Percentiles rank a stretch among this genome's conserved stretches.
These are phyloP conservation scores for Drosophila koepferae DNA, from an alignment of 2,888 invertebrate genomes.

Conservation along the genomic window DNA sequence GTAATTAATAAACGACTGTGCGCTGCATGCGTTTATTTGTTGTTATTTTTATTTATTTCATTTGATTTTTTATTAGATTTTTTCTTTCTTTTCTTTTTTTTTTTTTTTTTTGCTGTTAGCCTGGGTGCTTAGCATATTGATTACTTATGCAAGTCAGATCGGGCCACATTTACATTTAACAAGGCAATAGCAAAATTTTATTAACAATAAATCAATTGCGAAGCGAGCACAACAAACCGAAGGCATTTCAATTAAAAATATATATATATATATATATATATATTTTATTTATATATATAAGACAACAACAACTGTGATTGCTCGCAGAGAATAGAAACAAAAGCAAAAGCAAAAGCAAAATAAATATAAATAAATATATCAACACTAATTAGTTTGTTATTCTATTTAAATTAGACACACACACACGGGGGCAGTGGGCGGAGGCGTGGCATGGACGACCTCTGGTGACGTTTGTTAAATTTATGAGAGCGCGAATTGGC, in stretches of 20 bases:
- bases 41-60: slow-evolving; percentile 21
- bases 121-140: slow-evolving; percentile 55
- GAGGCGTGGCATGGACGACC: slow-evolving; percentile 9
- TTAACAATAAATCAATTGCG: slow-evolving; percentile 80
- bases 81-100: too few species aligned
- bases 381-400: slow-evolving; percentile 78
- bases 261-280: slow-evolving; percentile 40
- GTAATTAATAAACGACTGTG: slow-evolving; percentile 59
- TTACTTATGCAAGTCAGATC: slow-evolving; percentile 67
- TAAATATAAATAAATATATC: slow-evolving; percentile 40
- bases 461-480: slow-evolving; percentile 46
- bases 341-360: slow-evolving; percentile 27
- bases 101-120: slow-evolving; percentile 25
- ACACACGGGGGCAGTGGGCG: slow-evolving; percentile 1
- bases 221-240: slow-evolving; percentile 46
- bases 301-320: slow-evolving; percentile 55
- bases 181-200: slow-evolving; percentile 63
- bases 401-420: slow-evolving; percentile 65
- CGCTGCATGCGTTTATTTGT: slow-evolving; percentile 23
- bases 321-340: slow-evolving; percentile 39
- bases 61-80: slow-evolving; percentile 14
- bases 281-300: slow-evolving; percentile 59
- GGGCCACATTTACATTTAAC: slow-evolving; percentile 67
- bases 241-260: slow-evolving; percentile 70
- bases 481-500: slow-evolving; percentile 52